Conservation (phyloP, 1,140 invertebrate species). For the Nasonia vitripennis region DNA sequence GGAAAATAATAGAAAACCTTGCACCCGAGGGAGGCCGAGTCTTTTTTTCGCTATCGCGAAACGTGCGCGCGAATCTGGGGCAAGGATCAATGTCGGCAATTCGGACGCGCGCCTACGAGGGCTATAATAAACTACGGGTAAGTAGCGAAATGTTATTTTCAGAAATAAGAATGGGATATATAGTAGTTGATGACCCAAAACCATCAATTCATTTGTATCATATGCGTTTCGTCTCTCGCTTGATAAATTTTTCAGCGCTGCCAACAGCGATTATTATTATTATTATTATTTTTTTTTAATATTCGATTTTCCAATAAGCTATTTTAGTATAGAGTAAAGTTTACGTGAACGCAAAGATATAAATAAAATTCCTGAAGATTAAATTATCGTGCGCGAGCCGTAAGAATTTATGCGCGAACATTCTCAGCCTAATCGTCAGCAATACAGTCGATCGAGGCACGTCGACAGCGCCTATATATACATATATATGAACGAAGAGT, state of each 20-base stretch:
- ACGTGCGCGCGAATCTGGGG: slow-evolving; percentile 2
- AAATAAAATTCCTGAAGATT: neutral
- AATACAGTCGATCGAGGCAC: neutral
- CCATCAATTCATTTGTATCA: slow-evolving; percentile 3
- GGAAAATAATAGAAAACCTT: no score
- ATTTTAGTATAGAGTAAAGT: neutral
- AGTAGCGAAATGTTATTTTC: slow-evolving; percentile 31
- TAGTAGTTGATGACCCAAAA: slow-evolving; percentile 24
- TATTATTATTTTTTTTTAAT: neutral
- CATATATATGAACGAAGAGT: neutral
- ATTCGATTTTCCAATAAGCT: neutral
- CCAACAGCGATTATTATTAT: neutral
- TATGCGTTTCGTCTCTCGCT: neutral
- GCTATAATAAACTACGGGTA: slow-evolving; percentile 31
- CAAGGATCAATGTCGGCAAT: slow-evolving; percentile 39
- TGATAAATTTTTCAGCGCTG: no score
- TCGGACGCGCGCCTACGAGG: neutral
- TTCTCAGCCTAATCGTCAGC: neutral
- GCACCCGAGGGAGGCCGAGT: no score
- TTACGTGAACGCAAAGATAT: neutral
- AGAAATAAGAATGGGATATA: slow-evolving; percentile 24
- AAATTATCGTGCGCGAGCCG: neutral
- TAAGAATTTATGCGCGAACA: neutral
- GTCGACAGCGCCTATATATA: neutral
- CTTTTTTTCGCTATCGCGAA: neutral